Conservation (phyloP, 1,140 invertebrate species). For the Microplitis demolitor region DNA sequence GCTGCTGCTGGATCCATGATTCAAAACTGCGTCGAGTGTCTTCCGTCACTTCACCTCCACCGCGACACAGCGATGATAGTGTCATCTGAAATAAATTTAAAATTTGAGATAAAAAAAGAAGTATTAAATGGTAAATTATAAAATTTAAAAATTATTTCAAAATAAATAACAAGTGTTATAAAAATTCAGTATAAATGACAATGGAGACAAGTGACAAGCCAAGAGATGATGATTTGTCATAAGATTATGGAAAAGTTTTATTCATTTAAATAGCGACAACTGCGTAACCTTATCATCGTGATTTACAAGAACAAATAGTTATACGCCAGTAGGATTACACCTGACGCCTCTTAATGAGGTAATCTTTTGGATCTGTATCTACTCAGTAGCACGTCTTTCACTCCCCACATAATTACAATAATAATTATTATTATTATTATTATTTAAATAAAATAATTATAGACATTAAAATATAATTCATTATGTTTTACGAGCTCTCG, state of each 20-base stretch:
- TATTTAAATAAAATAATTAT: too few species aligned
- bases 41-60: conserved; percentile 74
- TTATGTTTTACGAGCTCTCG: too few species aligned
- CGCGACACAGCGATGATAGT: conserved; percentile 76
- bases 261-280: conserved; percentile 27
- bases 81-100: conserved; percentile 65
- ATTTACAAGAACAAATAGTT: conserved; percentile 59
- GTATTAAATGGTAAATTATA: too few species aligned
- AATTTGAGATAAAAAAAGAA: neutral
- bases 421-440: neutral
- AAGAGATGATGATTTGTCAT: neutral
- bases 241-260: conserved; percentile 49
- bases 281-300: conserved; percentile 52
- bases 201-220: neutral
- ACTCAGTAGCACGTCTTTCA: conserved; percentile 35
- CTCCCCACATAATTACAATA: neutral
- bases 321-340: conserved; percentile 45
- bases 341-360: conserved; percentile 55
- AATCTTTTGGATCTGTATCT: conserved; percentile 48
- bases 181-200: too few species aligned
- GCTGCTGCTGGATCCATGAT: conserved; percentile 63
- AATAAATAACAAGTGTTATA: neutral
- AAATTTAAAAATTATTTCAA: neutral
- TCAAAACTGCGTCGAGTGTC: conserved; percentile 79
- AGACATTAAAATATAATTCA: too few species aligned